Evolutionary conservation across 2,797 vertebrate genomes (phyloP).

Genomic region (Muraenolepis orangiensis): DNA sequence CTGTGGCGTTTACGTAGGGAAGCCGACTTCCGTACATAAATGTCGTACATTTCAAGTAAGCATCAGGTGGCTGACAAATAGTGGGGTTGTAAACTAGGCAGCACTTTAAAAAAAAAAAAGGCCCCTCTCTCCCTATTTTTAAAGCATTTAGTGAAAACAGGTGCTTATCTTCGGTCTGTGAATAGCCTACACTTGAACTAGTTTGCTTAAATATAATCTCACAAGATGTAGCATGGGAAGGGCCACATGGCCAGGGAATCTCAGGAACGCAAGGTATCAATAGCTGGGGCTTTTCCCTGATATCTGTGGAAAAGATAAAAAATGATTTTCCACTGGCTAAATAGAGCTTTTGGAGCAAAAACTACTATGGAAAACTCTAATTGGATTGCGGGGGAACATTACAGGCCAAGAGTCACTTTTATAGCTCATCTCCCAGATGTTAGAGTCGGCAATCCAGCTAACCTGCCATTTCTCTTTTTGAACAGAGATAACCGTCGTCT

Average conservation of each 20-base stretch:
- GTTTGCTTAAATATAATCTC: not conserved
- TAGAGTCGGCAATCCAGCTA: not conserved
- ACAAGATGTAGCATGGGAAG: not conserved
- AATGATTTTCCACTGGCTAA: not conserved
- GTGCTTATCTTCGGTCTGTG: not conserved
- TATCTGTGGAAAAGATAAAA: not conserved
- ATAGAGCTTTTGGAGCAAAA: not conserved
- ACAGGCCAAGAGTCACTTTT: not conserved
- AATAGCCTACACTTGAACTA: not conserved
- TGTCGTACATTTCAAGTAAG: not conserved
- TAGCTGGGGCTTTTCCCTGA: not conserved
- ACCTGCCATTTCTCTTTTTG: not conserved
- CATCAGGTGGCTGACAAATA: not conserved
- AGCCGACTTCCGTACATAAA: no score
- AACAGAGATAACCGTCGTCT: not conserved
- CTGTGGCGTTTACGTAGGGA: not conserved
- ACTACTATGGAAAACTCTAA: not conserved
- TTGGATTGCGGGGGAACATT: not conserved
- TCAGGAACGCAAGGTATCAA: not conserved
- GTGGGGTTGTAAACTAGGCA: not conserved
- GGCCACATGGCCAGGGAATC: no score
- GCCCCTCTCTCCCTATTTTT: not conserved
- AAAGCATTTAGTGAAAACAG: not conserved
- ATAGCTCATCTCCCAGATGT: slow-evolving; percentile 5
- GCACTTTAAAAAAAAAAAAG: not conserved